Conservation (phyloP, 2,797 vertebrate genomes). For the Eulemur rubriventer region DNA sequence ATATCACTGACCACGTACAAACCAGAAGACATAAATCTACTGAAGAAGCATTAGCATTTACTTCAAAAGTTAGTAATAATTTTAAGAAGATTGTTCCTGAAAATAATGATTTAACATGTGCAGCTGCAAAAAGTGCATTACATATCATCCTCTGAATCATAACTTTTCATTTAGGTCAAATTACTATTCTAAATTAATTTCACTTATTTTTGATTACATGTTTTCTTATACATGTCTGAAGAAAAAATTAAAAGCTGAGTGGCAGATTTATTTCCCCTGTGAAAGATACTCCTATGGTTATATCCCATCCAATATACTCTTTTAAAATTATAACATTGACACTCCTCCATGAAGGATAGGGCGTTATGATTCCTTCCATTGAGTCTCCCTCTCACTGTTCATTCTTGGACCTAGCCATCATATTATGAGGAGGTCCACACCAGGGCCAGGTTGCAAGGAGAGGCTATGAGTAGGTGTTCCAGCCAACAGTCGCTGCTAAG, state of each 20-base stretch:
- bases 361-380: neutral
- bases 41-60: neutral
- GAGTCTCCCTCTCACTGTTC: neutral
- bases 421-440: neutral
- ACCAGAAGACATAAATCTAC: neutral
- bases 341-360: neutral
- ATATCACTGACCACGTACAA: neutral
- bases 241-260: neutral
- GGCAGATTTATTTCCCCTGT: neutral
- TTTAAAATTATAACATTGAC: neutral
- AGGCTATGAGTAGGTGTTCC: neutral
- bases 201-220: neutral
- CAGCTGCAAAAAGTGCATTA: neutral
- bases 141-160: neutral
- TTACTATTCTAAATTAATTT: neutral
- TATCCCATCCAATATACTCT: neutral
- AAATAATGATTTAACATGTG: neutral
- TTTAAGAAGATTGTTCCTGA: neutral
- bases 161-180: slow-evolving; percentile 20
- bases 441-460: neutral
- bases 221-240: neutral
- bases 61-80: neutral
- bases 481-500: neutral
- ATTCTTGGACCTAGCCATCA: neutral
- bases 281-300: neutral